Evolutionary conservation across 2,888 invertebrate genomes (phyloP), one percentile per base, ranked within the genome.

Genomic region (Kuschelorhynchus macadamiae): DNA sequence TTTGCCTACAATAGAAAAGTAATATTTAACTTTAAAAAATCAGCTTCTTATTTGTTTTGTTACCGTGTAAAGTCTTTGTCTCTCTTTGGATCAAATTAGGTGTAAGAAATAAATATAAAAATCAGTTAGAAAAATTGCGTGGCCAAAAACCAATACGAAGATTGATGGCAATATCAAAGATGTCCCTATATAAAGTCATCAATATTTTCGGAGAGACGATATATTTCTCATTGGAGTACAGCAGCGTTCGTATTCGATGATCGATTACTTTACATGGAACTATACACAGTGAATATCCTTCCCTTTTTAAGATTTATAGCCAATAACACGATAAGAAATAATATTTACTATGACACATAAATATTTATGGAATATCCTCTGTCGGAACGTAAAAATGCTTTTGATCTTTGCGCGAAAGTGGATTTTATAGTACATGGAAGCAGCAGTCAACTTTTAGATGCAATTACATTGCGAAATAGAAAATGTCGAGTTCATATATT

Each of bases 241-340:
- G 32, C 39, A 57, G 25, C 52, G 49, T 25, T 18, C 30, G 17
- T 47, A 47, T 21, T 46, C 36, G 53, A 59, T 68, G 68, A 68
- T 68, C 46, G 68, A 68, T 68, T 52, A 53, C 63, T 16, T 17
- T 7, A 42, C 53, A 33, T 57, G 63, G 50, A 68, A 53, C 57
- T 63, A 46, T 63, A 68, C 46, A 57, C 53, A 57, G 67, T 63
- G 56, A 62, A 62, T 67, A 67, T 67, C 67, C 61, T 61, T 67
- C 49, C 62, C 57, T 44, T 49, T 62, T 53, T 42, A 42, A 57
- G 67, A 68, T 63, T 68, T 68, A 68, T 68, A 47, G 63, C 63
- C 63, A 68, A 68, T 68, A 68, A 63, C 63, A 21, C 21, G 63
- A 53, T 53, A 53, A 63, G 63, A 59, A 68, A 62, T 68, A 68